phyloP scores from a whole-genome alignment of 2,888 invertebrate species.

The Drosophila phalerata region DNA sequence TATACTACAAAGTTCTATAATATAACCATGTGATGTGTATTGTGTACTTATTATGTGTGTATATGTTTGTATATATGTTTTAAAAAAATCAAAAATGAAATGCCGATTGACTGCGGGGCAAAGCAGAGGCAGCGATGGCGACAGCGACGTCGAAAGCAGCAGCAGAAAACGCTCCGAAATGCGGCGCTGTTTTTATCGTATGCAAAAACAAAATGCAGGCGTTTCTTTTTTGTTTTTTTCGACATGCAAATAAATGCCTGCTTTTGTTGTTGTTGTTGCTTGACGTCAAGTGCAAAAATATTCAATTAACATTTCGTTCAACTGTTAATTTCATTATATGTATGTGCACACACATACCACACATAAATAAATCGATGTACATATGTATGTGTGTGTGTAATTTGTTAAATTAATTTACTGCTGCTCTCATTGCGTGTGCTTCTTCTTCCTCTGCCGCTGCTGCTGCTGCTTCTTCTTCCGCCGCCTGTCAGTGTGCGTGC shows the following conservation, averaged over 20 bases:
- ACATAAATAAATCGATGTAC: conserved; percentile 25
- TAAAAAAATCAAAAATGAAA: conserved; percentile 47
- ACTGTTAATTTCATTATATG: conserved; percentile 51
- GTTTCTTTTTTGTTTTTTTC: conserved; percentile 11
- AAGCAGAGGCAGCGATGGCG: not conserved
- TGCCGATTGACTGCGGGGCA: conserved; percentile 29
- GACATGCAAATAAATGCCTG: conserved; percentile 31
- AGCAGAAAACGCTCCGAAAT: conserved; percentile 24
- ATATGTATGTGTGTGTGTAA: conserved; percentile 42
- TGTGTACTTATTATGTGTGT: too few relatives aligned
- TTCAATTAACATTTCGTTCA: conserved; percentile 60
- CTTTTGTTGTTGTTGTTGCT: conserved; percentile 22
- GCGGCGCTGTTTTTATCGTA: conserved; percentile 49
- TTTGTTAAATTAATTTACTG: conserved; percentile 77
- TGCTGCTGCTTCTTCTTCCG: conserved; percentile 5
- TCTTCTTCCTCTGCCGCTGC: conserved; percentile 6
- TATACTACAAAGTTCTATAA: conserved; percentile 50
- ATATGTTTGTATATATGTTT: conserved; percentile 22
- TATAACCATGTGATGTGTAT: conserved; percentile 52
- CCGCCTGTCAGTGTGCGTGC: not conserved
- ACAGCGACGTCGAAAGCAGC: conserved; percentile 4
- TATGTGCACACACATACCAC: conserved; percentile 9
- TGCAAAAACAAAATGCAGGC: conserved; percentile 39
- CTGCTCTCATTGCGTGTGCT: conserved; percentile 42
- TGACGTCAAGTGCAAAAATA: conserved; percentile 66